Conservation (phyloP, 1,140 invertebrate genomes). For the Drosophila ohnishii region DNA sequence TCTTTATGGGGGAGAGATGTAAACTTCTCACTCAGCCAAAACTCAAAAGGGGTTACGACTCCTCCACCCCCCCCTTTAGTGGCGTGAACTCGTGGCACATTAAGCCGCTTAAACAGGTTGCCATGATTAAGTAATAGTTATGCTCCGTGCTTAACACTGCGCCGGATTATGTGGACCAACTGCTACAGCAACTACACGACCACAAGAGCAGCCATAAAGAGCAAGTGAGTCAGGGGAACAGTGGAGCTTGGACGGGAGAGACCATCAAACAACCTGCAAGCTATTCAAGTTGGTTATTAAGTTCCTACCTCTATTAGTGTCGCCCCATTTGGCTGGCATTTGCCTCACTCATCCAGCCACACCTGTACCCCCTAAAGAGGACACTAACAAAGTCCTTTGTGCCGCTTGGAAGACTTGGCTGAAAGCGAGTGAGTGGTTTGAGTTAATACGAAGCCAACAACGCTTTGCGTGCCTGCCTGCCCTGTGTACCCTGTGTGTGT, state of each 20-base stretch:
- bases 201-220: constrained; percentile 23
- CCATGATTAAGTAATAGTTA: constrained; percentile 79
- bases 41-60: background rate
- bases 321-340: constrained; percentile 5
- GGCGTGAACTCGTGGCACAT: constrained; percentile 54
- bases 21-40: background rate
- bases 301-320: background rate
- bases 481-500: constrained; percentile 2
- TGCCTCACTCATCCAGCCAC: constrained; percentile 12
- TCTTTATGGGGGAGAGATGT: background rate
- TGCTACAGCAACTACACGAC: constrained; percentile 25
- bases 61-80: constrained; percentile 13
- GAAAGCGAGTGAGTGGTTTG: constrained; percentile 14
- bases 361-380: constrained; percentile 40
- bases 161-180: constrained; percentile 60
- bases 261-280: too few species aligned
- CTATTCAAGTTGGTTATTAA: too few species aligned
- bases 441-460: constrained; percentile 27
- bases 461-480: constrained; percentile 1
- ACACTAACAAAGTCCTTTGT: constrained; percentile 69
- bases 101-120: constrained; percentile 79
- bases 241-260: background rate
- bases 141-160: constrained; percentile 63
- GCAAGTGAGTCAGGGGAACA: constrained; percentile 15
- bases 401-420: constrained; percentile 51